Percentiles rank a stretch among this genome's conserved stretches.
Evolutionary conservation across 1,140 invertebrate species (phyloP).

Genomic region (Zelostemma sp.): DNA sequence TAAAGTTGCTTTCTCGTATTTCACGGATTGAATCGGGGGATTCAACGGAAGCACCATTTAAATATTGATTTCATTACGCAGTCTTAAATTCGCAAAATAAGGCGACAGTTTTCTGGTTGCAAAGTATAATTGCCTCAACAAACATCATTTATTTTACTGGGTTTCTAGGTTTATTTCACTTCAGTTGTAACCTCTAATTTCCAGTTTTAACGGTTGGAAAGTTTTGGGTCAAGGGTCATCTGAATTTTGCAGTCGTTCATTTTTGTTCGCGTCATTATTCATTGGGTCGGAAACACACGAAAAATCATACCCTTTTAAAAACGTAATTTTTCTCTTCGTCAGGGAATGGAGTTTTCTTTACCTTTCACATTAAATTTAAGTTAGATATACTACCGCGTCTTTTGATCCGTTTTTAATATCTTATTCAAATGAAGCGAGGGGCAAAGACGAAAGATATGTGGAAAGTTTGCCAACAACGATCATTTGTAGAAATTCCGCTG

Average conservation of each 20-base stretch:
- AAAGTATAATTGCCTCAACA: background rate
- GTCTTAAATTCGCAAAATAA: background rate
- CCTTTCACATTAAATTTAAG: no score
- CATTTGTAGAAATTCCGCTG: constrained; percentile 16
- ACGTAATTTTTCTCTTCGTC: no score
- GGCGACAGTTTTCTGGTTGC: background rate
- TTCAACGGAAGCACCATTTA: background rate
- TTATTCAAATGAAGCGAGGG: constrained; percentile 26
- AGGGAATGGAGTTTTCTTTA: no score
- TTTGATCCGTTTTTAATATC: constrained; percentile 16
- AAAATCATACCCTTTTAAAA: no score
- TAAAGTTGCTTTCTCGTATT: no score
- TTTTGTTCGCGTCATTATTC: constrained; percentile 1
- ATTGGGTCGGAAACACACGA: background rate
- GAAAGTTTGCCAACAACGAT: constrained; percentile 39
- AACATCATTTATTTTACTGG: background rate
- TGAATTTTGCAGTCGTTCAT: constrained; percentile 14
- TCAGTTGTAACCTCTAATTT: background rate
- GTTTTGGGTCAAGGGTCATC: constrained; percentile 12
- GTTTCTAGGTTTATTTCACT: background rate
- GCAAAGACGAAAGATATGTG: constrained; percentile 17
- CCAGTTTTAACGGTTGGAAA: background rate
- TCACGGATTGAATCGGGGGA: no score
- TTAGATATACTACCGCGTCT: no score
- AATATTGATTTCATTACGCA: background rate